These are phyloP conservation scores for Mastigias papua DNA, from an alignment of 30 jellyfish, hydroid and myxozoan species.

Conservation along the genomic window DNA sequence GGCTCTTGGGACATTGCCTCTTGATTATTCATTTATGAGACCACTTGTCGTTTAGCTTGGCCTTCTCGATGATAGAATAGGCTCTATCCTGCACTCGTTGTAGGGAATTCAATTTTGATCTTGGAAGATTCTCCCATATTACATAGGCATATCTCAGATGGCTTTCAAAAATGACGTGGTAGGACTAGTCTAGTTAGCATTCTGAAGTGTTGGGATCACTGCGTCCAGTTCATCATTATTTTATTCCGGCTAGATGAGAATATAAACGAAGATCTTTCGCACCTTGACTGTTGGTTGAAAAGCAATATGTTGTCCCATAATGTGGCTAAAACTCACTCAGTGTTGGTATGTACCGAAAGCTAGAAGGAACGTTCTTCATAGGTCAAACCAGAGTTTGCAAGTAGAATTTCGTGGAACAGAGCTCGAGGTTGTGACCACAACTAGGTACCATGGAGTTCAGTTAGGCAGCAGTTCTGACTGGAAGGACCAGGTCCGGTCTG, in stretches of 20 bases:
- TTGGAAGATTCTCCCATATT: no score
- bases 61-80: no score
- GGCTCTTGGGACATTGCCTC: no score
- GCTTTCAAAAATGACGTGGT: no score
- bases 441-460: neutral
- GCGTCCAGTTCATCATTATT: no score
- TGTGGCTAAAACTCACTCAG: neutral
- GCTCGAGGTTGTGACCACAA: neutral
- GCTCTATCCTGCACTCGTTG: no score
- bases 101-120: no score
- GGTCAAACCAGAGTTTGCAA: neutral
- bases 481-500: neutral
- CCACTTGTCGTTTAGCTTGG: no score
- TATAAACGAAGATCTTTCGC: neutral
- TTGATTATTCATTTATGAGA: no score
- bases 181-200: no score
- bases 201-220: no score
- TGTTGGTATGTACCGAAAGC: neutral
- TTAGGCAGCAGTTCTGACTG: neutral
- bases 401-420: neutral
- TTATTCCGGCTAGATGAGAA: slow-evolving; percentile 13
- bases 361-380: neutral
- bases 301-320: neutral
- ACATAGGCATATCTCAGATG: no score
- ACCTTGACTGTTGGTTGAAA: neutral